Conservation (phyloP, 2,797 vertebrate genomes). For the Pseudochirops corinnae region DNA sequence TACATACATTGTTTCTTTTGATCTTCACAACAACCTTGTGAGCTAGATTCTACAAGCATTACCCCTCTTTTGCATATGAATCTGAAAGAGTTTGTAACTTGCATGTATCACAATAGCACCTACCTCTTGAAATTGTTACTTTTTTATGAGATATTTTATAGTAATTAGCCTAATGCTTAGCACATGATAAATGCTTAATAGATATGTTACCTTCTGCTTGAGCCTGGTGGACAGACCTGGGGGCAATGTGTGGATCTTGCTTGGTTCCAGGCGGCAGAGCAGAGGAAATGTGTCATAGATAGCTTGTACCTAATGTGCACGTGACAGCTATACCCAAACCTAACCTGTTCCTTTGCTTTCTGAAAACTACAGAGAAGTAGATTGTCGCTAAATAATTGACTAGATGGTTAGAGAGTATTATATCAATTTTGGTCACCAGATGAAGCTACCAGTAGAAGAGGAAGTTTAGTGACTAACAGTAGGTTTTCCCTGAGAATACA, state of each 20-base stretch:
- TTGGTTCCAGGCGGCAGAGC: too few relatives aligned
- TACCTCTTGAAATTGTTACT: neutral
- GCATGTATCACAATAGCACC: neutral
- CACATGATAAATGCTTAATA: too few relatives aligned
- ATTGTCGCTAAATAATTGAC: neutral
- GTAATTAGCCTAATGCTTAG: neutral
- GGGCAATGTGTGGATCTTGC: too few relatives aligned
- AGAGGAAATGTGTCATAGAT: neutral
- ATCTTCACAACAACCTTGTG: neutral
- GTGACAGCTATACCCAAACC: neutral
- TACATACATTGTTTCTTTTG: neutral
- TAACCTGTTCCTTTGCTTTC: neutral
- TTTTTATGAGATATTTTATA: neutral
- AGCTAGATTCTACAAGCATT: neutral
- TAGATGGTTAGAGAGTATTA: neutral
- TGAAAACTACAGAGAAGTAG: neutral
- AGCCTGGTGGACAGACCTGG: too few relatives aligned
- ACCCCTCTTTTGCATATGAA: neutral
- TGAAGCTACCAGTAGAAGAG: neutral
- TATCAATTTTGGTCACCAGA: neutral
- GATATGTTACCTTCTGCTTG: too few relatives aligned
- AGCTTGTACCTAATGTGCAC: neutral
- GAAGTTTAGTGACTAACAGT: neutral
- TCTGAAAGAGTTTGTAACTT: neutral
- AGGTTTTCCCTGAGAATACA: neutral